A percentile compares a stretch with the other conserved stretches of the same genome.
Conservation (phyloP, 2,113 vertebrate genomes). For the Daubentonia madagascariensis region DNA sequence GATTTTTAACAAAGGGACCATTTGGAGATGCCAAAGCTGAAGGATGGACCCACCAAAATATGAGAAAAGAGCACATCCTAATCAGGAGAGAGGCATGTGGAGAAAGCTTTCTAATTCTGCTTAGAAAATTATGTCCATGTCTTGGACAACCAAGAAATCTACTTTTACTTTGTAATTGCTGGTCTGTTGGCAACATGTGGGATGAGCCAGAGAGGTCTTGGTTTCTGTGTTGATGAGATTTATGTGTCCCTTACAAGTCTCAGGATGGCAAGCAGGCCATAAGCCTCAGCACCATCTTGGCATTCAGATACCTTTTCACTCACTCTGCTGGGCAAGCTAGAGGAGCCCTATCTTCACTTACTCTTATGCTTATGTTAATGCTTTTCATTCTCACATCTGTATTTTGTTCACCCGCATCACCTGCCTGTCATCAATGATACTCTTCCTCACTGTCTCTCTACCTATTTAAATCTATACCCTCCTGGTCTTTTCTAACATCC, state of each 20-base stretch:
- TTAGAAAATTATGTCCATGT: no score
- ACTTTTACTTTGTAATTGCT: neutral
- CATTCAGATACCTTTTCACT: neutral
- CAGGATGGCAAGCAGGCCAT: no score
- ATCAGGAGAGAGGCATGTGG: neutral
- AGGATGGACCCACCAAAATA: neutral
- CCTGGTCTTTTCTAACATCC: neutral
- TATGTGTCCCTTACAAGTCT: neutral
- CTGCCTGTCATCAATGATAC: neutral
- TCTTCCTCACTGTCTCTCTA: neutral
- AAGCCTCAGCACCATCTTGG: neutral
- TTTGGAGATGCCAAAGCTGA: rapidly evolving
- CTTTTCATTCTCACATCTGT: neutral
- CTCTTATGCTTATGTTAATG: neutral
- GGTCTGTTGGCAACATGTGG: neutral
- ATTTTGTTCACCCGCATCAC: neutral
- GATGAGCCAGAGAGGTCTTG: neutral
- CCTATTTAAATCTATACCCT: neutral
- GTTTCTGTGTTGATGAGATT: neutral
- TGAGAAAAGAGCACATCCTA: neutral
- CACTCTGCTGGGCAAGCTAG: no score
- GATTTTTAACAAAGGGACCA: neutral
- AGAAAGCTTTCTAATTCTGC: neutral
- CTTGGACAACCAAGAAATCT: neutral
- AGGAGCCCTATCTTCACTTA: neutral